Evolutionary conservation across 1,140 invertebrate species (phyloP).

Genomic region (Danaus melanippus): DNA sequence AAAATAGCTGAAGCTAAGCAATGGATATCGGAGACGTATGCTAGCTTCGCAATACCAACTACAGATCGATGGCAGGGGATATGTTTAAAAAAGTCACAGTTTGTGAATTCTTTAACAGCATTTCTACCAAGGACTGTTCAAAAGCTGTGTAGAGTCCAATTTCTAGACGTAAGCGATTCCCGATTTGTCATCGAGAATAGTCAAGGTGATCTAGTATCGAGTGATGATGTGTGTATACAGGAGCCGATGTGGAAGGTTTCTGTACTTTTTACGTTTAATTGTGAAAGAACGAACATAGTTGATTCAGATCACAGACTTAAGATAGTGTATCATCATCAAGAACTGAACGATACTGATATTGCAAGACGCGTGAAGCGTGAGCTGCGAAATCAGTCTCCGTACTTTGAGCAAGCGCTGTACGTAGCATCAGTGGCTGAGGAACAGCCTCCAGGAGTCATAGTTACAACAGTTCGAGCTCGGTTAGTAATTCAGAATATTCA

Average conservation of each 20-base stretch:
- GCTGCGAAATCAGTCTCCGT: slow-evolving; percentile 83
- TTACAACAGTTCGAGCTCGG: slow-evolving; percentile 87
- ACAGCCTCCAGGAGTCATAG: slow-evolving; percentile 84
- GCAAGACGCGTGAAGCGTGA: slow-evolving; percentile 83
- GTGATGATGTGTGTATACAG: slow-evolving; percentile 82
- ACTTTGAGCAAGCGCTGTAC: slow-evolving; percentile 90
- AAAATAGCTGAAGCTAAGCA: slow-evolving; percentile 81
- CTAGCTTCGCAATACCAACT: slow-evolving; percentile 86
- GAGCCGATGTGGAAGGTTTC: slow-evolving; percentile 87
- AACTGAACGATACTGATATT: slow-evolving; percentile 85
- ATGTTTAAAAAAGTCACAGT: slow-evolving; percentile 83
- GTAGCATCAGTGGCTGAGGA: slow-evolving; percentile 92
- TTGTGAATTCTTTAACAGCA: slow-evolving; percentile 82
- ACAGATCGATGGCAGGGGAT: slow-evolving; percentile 84
- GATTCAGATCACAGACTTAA: slow-evolving; percentile 84
- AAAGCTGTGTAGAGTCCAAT: slow-evolving; percentile 81
- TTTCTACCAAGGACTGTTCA: slow-evolving; percentile 82
- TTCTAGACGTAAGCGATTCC: slow-evolving; percentile 83
- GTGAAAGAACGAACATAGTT: slow-evolving; percentile 76
- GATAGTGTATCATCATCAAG: slow-evolving; percentile 87
- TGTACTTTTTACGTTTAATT: slow-evolving; percentile 79
- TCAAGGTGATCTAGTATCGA: slow-evolving; percentile 86
- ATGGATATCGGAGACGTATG: slow-evolving; percentile 87
- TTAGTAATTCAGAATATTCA: slow-evolving; percentile 24
- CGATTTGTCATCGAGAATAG: slow-evolving; percentile 84